These are phyloP conservation scores for Halcyon badia DNA, from an alignment of 2,797 vertebrate genomes.

Conservation along the genomic window DNA sequence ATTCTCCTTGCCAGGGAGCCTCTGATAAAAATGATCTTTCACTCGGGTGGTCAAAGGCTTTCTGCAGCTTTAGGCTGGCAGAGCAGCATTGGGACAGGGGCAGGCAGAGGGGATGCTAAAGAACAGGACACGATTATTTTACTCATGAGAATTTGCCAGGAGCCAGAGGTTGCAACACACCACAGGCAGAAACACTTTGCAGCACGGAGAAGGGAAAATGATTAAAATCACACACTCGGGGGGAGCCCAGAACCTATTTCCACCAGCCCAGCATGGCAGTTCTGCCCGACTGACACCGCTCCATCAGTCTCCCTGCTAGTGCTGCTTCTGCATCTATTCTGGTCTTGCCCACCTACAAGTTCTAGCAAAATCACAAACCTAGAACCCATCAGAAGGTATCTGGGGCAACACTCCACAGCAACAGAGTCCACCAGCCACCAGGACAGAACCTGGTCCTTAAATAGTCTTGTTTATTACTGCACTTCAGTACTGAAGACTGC, in stretches of 20 bases:
- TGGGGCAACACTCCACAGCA: not conserved
- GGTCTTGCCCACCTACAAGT: not conserved
- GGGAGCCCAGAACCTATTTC: not conserved
- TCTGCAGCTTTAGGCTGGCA: not conserved
- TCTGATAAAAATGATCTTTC: not conserved
- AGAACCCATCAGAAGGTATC: not conserved
- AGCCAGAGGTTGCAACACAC: not conserved
- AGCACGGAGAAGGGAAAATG: not conserved
- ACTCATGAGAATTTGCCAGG: not conserved
- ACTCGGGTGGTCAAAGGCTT: not conserved
- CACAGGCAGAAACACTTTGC: not conserved
- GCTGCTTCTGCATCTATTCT: not conserved
- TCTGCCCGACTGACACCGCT: rapidly evolving
- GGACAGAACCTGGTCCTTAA: not conserved
- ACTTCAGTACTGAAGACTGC: not conserved
- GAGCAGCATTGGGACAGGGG: not conserved
- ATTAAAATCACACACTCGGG: not conserved
- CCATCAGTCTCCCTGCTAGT: rapidly evolving
- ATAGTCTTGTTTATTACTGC: not conserved
- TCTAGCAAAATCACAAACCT: not conserved
- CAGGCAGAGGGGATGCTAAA: not conserved
- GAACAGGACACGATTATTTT: not conserved
- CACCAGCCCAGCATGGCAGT: not conserved
- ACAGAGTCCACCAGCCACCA: not conserved
- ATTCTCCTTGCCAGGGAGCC: not conserved